phyloP scores from a whole-genome alignment of 2,888 invertebrate species.

The Agriopis aurantiaria region DNA sequence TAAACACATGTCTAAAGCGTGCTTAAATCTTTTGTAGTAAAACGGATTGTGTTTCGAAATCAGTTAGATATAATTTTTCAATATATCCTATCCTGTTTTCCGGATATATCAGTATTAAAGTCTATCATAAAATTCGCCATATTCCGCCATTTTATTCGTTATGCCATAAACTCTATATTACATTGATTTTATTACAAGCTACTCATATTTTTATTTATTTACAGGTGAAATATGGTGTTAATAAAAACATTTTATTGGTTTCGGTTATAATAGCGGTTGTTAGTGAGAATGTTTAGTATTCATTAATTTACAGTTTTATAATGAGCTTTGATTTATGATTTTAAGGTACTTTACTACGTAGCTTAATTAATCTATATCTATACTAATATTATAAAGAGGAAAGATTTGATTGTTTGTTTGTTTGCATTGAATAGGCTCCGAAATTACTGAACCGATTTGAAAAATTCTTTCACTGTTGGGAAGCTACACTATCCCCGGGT shows the following conservation, averaged over 20 bases:
- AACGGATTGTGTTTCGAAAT: too few relatives aligned
- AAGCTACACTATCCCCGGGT: too few relatives aligned
- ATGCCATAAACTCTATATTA: slow-evolving; percentile 39
- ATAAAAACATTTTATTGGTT: slow-evolving; percentile 18
- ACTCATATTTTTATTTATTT: slow-evolving; percentile 30
- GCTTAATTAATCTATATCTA: too few relatives aligned
- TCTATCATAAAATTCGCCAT: slow-evolving; percentile 34
- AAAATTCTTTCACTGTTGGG: too few relatives aligned
- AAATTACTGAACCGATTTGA: too few relatives aligned
- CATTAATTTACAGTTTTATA: slow-evolving; percentile 2
- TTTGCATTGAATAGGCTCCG: too few relatives aligned
- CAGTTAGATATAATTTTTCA: not conserved
- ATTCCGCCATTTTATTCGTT: slow-evolving; percentile 35
- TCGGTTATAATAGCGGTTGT: slow-evolving; percentile 14
- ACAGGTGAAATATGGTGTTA: slow-evolving; percentile 30
- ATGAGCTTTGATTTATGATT: slow-evolving; percentile 2
- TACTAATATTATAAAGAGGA: too few relatives aligned
- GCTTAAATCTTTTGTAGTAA: too few relatives aligned
- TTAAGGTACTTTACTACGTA: not conserved
- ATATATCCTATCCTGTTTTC: slow-evolving; percentile 18
- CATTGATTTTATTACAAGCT: slow-evolving; percentile 33
- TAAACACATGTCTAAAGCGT: too few relatives aligned
- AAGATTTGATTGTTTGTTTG: too few relatives aligned
- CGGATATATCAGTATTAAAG: slow-evolving; percentile 25
- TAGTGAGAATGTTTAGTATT: slow-evolving; percentile 9